These are phyloP conservation scores for Crambe crambe DNA, from an alignment of 37 sponge, comb jelly and placozoan species.

Conservation along the genomic window DNA sequence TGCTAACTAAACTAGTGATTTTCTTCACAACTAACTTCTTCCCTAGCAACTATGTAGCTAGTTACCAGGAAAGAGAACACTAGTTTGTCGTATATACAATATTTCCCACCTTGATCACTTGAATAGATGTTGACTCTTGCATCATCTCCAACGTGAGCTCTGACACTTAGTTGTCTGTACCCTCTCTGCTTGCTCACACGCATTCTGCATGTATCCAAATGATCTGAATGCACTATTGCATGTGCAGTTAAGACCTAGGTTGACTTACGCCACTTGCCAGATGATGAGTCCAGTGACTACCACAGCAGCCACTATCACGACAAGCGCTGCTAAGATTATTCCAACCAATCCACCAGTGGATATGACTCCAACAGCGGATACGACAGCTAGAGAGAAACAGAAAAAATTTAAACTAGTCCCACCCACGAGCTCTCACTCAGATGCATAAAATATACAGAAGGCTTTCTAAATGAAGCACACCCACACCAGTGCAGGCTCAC, in stretches of 20 bases:
- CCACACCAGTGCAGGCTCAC: not conserved
- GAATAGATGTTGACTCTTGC: constrained; percentile 20
- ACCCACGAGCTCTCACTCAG: not conserved
- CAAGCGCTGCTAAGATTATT: not conserved
- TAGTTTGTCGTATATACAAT: too few relatives aligned
- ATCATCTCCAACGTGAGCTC: constrained; percentile 9
- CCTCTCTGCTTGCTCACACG: not conserved
- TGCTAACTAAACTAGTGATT: too few relatives aligned
- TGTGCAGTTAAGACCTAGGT: not conserved
- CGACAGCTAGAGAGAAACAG: not conserved
- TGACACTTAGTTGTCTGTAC: constrained; percentile 12
- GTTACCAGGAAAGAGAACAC: too few relatives aligned
- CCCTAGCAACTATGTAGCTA: too few relatives aligned
- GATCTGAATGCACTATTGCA: too few relatives aligned
- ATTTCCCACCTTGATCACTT: not conserved
- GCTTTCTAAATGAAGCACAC: not conserved
- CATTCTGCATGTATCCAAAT: not conserved
- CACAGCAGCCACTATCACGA: not conserved
- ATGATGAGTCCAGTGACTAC: constrained; percentile 15
- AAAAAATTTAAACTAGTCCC: too few relatives aligned
- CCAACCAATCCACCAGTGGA: not conserved
- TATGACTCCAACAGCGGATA: not conserved
- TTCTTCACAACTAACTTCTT: too few relatives aligned
- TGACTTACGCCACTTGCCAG: constrained; percentile 16
- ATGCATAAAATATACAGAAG: not conserved